Conservation (phyloP, 1,140 invertebrate species). For the Cotesia vestalis region DNA sequence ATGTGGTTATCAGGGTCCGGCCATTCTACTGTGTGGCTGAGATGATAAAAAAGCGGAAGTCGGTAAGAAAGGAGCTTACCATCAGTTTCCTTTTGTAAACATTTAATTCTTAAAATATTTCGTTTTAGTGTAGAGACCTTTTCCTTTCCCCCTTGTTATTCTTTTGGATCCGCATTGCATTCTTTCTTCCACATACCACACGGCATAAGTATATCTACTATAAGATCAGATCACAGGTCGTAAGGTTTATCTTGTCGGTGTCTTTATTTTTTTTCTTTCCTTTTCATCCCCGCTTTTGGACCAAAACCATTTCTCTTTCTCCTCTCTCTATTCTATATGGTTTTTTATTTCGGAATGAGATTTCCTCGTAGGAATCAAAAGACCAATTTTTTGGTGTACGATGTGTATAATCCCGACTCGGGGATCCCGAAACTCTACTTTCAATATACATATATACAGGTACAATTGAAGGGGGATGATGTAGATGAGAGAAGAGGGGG, state of each 20-base stretch:
- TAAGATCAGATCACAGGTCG: slow-evolving; percentile 33
- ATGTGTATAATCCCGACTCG: no score
- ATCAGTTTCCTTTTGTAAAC: no score
- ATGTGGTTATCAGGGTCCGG: no score
- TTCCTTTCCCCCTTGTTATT: slow-evolving; percentile 2
- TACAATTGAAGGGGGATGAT: slow-evolving; percentile 19
- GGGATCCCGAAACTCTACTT: no score
- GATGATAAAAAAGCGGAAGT: no score
- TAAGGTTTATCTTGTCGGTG: slow-evolving; percentile 28
- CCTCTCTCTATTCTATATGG: slow-evolving; percentile 2
- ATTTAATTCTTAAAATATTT: slow-evolving; percentile 12
- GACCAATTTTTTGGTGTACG: not conserved
- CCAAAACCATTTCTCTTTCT: slow-evolving; percentile 22
- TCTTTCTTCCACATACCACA: slow-evolving; percentile 36
- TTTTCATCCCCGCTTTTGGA: not conserved
- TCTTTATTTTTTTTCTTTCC: slow-evolving; percentile 28
- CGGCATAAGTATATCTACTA: slow-evolving; percentile 29
- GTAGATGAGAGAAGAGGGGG: slow-evolving; percentile 36
- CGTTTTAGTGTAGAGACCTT: slow-evolving; percentile 19
- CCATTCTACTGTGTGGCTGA: no score
- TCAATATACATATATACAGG: not conserved
- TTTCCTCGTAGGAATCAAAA: slow-evolving; percentile 17
- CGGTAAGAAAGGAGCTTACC: no score
- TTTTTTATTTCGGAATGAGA: not conserved
- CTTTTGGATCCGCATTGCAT: slow-evolving; percentile 35